Conservation (phyloP, 2,888 invertebrate species). For the Phaonia tiefii region DNA sequence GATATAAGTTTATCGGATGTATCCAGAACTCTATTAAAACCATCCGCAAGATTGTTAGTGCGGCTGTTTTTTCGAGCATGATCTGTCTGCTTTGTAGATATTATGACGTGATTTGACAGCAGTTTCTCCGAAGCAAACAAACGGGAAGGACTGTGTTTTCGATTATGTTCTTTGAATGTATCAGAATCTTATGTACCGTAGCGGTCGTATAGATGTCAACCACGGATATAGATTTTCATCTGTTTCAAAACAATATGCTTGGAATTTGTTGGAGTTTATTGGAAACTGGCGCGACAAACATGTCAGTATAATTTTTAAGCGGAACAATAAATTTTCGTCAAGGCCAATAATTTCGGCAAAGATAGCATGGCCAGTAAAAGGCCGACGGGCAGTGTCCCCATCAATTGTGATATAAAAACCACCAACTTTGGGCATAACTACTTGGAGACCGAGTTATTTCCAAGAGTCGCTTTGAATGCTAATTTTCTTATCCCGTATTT, state of each 20-base stretch:
- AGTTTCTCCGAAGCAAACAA: constrained; percentile 22
- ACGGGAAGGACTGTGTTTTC: constrained; percentile 2
- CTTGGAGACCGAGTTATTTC: constrained; percentile 34
- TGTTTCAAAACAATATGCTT: constrained; percentile 33
- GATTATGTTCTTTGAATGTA: too few species aligned
- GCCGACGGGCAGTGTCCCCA: constrained; percentile 48
- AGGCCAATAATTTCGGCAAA: constrained; percentile 40
- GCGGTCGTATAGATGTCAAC: constrained; percentile 52
- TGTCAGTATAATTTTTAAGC: constrained; percentile 33
- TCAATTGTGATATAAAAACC: constrained; percentile 36
- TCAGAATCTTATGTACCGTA: constrained; percentile 25
- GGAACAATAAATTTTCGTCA: constrained; percentile 26
- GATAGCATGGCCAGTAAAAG: constrained; percentile 6
- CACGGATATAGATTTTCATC: constrained; percentile 23
- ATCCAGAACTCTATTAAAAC: constrained; percentile 20
- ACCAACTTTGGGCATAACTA: constrained; percentile 39
- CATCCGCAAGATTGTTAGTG: constrained; percentile 14
- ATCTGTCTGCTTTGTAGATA: neutral
- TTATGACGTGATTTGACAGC: constrained; percentile 35
- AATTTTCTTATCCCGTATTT: constrained; percentile 35
- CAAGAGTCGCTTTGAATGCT: constrained; percentile 40
- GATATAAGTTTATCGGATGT: constrained; percentile 25
- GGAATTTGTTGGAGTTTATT: constrained; percentile 39
- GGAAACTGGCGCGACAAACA: constrained; percentile 40
- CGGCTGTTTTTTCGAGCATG: constrained; percentile 16